These are phyloP conservation scores for Nycticebus coucang DNA, from an alignment of 2,113 vertebrate species.

Conservation along the genomic window DNA sequence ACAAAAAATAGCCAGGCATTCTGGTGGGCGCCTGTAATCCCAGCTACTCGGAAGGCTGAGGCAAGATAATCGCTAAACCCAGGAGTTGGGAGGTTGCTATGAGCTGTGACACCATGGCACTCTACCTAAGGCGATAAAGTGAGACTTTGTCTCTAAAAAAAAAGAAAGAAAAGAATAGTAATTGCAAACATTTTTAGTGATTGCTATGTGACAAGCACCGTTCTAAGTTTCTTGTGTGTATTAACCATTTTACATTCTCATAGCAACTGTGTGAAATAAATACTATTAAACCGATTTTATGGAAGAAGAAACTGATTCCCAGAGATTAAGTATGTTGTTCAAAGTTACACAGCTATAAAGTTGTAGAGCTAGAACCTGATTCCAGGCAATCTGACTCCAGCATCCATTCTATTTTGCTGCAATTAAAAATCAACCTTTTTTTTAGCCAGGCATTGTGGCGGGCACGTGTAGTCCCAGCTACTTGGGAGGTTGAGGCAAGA, in stretches of 20 bases:
- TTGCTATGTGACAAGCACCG: neutral
- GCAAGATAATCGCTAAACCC: too few species aligned
- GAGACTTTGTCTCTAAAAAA: too few species aligned
- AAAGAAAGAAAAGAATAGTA: neutral
- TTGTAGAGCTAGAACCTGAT: neutral
- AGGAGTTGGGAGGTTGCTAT: too few species aligned
- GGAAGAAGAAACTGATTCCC: neutral
- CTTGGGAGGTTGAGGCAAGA: too few species aligned
- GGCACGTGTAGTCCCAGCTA: too few species aligned
- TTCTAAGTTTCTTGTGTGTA: neutral
- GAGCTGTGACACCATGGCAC: too few species aligned
- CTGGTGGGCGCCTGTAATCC: too few species aligned
- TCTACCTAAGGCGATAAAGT: too few species aligned
- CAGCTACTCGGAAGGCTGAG: too few species aligned
- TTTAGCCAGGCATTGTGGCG: too few species aligned
- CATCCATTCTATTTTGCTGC: neutral
- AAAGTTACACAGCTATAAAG: neutral
- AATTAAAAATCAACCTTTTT: neutral
- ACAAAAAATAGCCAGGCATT: too few species aligned
- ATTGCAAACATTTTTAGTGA: neutral
- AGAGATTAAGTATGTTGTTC: neutral
- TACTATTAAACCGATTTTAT: neutral
- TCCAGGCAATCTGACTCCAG: neutral
- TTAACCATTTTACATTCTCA: neutral
- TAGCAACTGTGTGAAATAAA: neutral